Base-by-base conservation (phyloP, 2,888 invertebrate genomes). In the Graphium colonna region DNA sequence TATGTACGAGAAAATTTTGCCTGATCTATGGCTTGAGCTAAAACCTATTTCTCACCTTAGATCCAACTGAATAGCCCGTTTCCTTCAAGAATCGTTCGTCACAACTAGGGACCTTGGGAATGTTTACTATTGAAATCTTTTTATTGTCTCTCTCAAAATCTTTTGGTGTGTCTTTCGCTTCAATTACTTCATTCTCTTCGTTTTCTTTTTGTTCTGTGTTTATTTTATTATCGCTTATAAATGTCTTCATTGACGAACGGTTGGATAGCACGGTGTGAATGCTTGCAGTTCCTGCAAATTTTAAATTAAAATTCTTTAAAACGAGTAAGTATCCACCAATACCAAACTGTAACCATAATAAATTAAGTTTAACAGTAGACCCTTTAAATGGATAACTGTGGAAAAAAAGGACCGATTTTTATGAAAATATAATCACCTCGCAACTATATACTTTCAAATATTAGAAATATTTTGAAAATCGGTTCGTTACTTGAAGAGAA, bases 31-130 rank as follows among this genome's bases (percentile, higher is more conserved):
- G n/a, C n/a, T n/a, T n/a, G n/a, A n/a, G n/a, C n/a, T n/a, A n/a
- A n/a, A n/a, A n/a, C n/a, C n/a, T 38, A 13, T 47, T 15, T 55
- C 62, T 60, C 54, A 77, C 78, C 58, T 69, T 71, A 21, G 66
- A 64, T 54, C 65, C 69, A 17, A 60, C 59, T 33, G 68, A 55
- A 5, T 70, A 58, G 12, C 67, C 69, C 40, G 68, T 56, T 47
- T 71, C 66, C 36, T 62, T 67, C 8, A 74, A 31, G 12, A 68
- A 51, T 42, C 57, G 67, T 44, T 75, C 73, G 21, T 76, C 68
- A 17, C 54, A 61, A 53, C 59, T 64, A 0, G 67, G 55, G 52
- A 38, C 28, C 16, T 41, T n/a, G 36, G 46, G 40, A 18, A 57
- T 54, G 9, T 58, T 55, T 16, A 38, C 42, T 49, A 53, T 48